Percentiles rank a stretch among this genome's conserved stretches.
phyloP scores from a whole-genome alignment of 1,140 invertebrate genomes.

The Formica exsecta region DNA sequence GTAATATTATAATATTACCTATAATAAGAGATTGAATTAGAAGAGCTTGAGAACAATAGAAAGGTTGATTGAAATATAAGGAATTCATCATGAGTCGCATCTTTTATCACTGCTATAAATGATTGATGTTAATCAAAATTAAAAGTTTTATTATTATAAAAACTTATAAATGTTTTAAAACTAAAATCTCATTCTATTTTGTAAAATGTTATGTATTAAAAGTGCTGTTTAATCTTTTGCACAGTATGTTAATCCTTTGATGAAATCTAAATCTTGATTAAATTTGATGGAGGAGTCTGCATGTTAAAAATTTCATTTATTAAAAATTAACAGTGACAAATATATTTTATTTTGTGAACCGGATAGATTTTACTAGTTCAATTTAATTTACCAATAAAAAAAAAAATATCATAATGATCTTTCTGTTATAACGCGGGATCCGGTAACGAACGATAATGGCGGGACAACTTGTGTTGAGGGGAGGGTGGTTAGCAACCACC shows the following conservation, averaged over 20 bases:
- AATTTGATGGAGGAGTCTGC: not conserved
- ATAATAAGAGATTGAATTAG: not conserved
- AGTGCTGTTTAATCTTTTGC: not conserved
- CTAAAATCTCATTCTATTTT: not conserved
- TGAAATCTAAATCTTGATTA: not conserved
- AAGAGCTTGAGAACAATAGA: not conserved
- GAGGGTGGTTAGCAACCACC: conserved; percentile 50
- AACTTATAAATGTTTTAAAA: not conserved
- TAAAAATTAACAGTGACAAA: not conserved
- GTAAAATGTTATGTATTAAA: not conserved
- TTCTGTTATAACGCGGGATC: not conserved
- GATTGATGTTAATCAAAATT: not conserved
- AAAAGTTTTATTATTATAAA: not conserved
- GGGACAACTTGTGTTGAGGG: conserved; percentile 27
- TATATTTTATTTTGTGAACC: not conserved
- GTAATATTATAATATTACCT: not conserved
- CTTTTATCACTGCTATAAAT: not conserved
- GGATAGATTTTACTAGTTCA: not conserved
- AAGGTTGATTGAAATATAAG: not conserved
- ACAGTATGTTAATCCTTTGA: not conserved
- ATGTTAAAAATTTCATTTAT: not conserved
- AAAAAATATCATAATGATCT: not conserved
- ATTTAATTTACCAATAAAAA: not conserved
- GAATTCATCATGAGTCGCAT: not conserved
- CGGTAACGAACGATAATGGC: not conserved